These are phyloP conservation scores for Sesamia nonagrioides DNA, from an alignment of 1,140 invertebrate species.

Conservation along the genomic window DNA sequence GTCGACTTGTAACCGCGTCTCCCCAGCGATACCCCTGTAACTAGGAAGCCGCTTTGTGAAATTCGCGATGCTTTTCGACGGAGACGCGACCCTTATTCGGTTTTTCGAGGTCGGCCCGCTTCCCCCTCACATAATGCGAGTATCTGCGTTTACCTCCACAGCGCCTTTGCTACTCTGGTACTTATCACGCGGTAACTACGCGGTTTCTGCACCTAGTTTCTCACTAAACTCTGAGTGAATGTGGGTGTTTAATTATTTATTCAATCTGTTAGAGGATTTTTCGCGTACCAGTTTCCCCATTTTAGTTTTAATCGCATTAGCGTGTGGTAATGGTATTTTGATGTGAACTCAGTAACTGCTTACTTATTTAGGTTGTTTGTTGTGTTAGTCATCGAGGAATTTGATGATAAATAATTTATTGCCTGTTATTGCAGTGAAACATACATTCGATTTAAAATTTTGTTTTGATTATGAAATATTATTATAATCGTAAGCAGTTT, in stretches of 20 bases:
- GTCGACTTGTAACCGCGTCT: slow-evolving; percentile 71
- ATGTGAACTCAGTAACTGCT: background rate
- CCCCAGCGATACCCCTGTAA: slow-evolving; percentile 69
- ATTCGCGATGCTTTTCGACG: slow-evolving; percentile 77
- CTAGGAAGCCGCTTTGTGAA: slow-evolving; percentile 82
- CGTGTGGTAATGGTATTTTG: slow-evolving; percentile 7
- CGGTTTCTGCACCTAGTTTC: slow-evolving; percentile 67
- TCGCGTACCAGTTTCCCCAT: slow-evolving; percentile 30
- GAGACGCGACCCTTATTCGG: slow-evolving; percentile 71
- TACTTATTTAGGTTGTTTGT: background rate
- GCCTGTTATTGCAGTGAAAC: slow-evolving; percentile 3
- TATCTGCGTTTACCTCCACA: slow-evolving; percentile 61
- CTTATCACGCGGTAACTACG: slow-evolving; percentile 59
- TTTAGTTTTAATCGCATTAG: slow-evolving; percentile 46
- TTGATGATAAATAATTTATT: slow-evolving; percentile 31
- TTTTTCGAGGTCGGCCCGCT: slow-evolving; percentile 78
- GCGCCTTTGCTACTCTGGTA: slow-evolving; percentile 64
- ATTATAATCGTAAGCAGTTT: background rate
- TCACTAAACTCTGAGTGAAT: slow-evolving; percentile 49
- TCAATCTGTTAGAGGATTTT: slow-evolving; percentile 53
- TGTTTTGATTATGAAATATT: background rate
- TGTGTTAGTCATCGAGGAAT: slow-evolving; percentile 24
- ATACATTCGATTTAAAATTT: background rate
- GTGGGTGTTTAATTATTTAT: slow-evolving; percentile 65
- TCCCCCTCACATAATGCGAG: slow-evolving; percentile 71